Evolutionary conservation across 2,888 invertebrate species (phyloP).

Genomic region (Ceramica pisi): DNA sequence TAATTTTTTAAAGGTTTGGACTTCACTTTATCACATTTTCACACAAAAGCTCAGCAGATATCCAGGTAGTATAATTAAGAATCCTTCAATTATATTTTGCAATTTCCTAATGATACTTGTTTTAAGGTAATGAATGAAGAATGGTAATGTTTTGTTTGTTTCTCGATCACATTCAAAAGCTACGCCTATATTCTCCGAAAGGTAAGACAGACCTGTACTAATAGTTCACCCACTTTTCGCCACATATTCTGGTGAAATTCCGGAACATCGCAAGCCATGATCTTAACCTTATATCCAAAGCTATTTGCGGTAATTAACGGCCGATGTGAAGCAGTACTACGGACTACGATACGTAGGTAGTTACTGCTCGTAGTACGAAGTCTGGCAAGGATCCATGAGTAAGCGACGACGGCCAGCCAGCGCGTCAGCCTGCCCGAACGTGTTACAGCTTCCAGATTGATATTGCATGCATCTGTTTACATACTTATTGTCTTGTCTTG

Average conservation of each 20-base stretch:
- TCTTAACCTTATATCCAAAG: conserved; percentile 48
- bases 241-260: not conserved
- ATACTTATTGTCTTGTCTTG: conserved; percentile 56
- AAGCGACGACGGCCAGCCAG: conserved; percentile 71
- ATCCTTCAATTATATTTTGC: not conserved
- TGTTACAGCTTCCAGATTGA: conserved; percentile 68
- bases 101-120: not conserved
- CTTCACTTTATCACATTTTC: not conserved
- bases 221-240: no score
- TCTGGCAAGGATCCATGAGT: conserved; percentile 85
- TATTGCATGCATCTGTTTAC: conserved; percentile 65
- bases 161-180: no score
- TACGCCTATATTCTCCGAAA: no score
- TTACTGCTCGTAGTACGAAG: conserved; percentile 64
- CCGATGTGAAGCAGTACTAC: conserved; percentile 48
- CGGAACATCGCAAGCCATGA: conserved; percentile 23
- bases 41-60: not conserved
- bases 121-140: no score
- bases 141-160: no score
- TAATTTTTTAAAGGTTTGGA: not conserved
- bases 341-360: conserved; percentile 49
- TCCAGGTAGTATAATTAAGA: not conserved
- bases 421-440: conserved; percentile 79
- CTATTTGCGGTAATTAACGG: conserved; percentile 63
- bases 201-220: no score